Percentiles rank a stretch among this genome's conserved stretches.
phyloP scores from a whole-genome alignment of 2,797 vertebrate genomes.

The Chlorospingus semifuscus region DNA sequence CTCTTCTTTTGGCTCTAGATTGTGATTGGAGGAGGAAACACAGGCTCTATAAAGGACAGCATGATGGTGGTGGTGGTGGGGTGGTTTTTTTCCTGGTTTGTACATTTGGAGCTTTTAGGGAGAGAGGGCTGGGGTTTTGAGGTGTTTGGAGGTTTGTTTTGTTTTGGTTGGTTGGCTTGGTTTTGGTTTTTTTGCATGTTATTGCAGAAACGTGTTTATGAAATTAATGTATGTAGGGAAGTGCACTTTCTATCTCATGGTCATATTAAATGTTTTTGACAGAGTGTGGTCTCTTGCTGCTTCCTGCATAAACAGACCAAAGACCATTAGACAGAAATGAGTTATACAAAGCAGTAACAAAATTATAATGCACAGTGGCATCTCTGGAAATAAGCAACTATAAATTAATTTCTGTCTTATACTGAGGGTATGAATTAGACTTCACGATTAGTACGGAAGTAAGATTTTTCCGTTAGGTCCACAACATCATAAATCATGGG shows the following conservation, averaged over 20 bases:
- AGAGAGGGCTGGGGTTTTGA: background rate
- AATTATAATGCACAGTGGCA: background rate
- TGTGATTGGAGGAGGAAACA: background rate
- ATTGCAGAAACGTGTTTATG: background rate
- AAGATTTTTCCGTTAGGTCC: background rate
- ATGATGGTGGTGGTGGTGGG: accelerated
- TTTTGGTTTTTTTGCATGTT: background rate
- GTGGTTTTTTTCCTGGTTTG: background rate
- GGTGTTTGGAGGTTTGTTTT: background rate
- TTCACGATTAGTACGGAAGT: background rate
- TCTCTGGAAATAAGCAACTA: background rate
- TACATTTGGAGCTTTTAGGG: background rate
- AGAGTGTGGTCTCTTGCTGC: background rate
- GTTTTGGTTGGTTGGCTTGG: background rate
- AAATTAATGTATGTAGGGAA: background rate
- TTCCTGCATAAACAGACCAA: background rate
- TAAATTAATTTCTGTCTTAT: background rate
- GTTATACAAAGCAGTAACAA: background rate
- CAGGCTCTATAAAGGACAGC: background rate
- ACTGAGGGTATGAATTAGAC: background rate
- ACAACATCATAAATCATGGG: background rate
- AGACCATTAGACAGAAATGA: background rate
- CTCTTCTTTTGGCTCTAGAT: background rate
- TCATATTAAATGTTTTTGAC: background rate
- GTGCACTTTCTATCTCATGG: background rate